Evolutionary conservation across 2,113 vertebrate species (phyloP), one percentile per base, ranked within the genome.

Genomic region (Aix galericulata): DNA sequence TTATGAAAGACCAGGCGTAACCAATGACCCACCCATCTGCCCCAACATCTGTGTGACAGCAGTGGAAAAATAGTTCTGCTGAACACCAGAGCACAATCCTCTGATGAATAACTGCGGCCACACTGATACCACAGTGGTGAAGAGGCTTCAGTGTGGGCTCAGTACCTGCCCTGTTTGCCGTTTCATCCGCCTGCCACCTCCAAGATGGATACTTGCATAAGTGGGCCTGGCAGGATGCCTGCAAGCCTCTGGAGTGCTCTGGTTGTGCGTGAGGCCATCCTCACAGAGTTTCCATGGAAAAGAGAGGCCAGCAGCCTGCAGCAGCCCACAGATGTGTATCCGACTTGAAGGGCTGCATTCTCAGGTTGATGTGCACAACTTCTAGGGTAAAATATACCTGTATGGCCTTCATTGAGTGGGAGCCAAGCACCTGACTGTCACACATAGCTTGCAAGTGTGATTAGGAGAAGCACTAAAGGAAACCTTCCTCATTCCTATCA

Each of bases 391-490:
- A 87, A 89, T 34, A 3, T 50, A 46, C 59, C 72, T 58, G 20
- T 63, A 68, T 81, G 27, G 7, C 15, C 25, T 73, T 90, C 67
- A 64, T 17, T 25, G 18, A 82, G 27, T n/a, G 27, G 22, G 8
- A 32, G 36, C 31, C 58, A 68, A 17, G 11, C 34, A 85, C 6
- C 31, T 5, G 8, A 26, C 2, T 71, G 72, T 36, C 58, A 71
- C 32, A 82, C 11, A 10, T 76, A 79, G 11, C 31, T 53, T 84
- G 34, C 73, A 85, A 74, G 13, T 21, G 27, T 31, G 26, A 29
- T 88, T 79, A 79, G 31, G 36, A 89, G 34, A 78, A 75, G 36
- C 52, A 63, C 42, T 77, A 94, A 81, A 20, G 18, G 72, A 94
- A 87, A 81, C 12, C 7, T 78, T 81, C 36, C 42, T 86, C 22